A percentile compares a stretch with the other conserved stretches of the same genome.
These are phyloP conservation scores for Picus viridis DNA, from an alignment of 2,797 vertebrate species.

Conservation along the genomic window DNA sequence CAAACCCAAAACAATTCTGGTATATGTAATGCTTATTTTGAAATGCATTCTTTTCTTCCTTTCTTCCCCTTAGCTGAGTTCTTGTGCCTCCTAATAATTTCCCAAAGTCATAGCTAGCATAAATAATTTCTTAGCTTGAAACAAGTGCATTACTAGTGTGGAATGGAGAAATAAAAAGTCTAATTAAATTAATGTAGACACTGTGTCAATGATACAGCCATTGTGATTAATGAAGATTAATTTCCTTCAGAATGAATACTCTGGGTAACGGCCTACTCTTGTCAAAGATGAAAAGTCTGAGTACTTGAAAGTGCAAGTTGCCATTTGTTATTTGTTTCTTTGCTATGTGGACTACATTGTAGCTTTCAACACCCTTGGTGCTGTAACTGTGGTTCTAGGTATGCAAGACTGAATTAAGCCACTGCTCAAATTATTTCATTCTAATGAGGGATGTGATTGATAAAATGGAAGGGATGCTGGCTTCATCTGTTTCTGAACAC, in stretches of 20 bases:
- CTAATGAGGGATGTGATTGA: not conserved
- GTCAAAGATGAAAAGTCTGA: conserved; percentile 1
- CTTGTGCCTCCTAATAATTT: not conserved
- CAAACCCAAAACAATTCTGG: not conserved
- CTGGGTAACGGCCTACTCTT: not conserved
- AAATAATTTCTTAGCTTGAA: not conserved
- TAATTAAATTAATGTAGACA: conserved; percentile 12
- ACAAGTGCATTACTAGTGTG: not conserved
- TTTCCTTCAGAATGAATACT: not conserved
- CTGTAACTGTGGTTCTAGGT: not conserved
- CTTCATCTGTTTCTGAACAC: not conserved
- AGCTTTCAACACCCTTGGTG: not conserved
- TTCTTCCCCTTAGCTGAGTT: not conserved
- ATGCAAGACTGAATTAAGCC: not conserved
- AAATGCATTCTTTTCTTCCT: not conserved
- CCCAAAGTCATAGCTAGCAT: not conserved
- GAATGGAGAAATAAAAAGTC: conserved; percentile 9
- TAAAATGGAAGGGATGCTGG: not conserved
- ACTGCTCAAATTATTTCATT: not conserved
- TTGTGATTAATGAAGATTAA: conserved; percentile 50
- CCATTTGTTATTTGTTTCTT: not conserved
- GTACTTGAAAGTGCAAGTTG: not conserved
- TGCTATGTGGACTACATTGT: not conserved
- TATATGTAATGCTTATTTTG: not conserved
- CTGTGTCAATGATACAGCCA: not conserved